Conservation (phyloP, 1,140 invertebrate genomes). For the Aphaenogaster floridana region DNA sequence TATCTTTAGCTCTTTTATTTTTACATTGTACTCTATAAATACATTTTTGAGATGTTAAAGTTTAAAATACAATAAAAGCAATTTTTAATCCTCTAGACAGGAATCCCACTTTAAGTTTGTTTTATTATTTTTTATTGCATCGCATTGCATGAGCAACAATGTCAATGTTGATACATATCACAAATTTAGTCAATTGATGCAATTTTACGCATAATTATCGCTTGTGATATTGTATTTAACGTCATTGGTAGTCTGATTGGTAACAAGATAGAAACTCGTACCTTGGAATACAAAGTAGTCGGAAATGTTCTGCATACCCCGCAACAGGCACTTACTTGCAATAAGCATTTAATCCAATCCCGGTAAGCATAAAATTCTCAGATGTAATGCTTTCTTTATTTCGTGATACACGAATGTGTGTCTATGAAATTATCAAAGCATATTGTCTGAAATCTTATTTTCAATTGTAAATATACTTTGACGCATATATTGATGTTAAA, state of each 20-base stretch:
- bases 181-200: neutral
- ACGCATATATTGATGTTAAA: neutral
- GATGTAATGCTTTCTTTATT: constrained; percentile 10
- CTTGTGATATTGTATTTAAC: constrained; percentile 60
- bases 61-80: neutral
- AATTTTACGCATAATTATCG: constrained; percentile 27
- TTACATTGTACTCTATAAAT: neutral
- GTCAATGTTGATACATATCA: neutral
- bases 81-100: constrained; percentile 12
- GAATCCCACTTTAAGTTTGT: neutral
- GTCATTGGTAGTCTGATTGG: constrained; percentile 86
- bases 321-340: constrained; percentile 66
- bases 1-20: neutral
- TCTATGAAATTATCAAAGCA: constrained; percentile 3
- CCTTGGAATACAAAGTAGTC: constrained; percentile 87
- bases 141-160: constrained; percentile 7
- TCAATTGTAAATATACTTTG: constrained; percentile 20
- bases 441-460: constrained; percentile 1
- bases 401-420: neutral
- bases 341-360: constrained; percentile 66
- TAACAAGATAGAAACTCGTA: constrained; percentile 87
- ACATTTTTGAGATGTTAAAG: neutral
- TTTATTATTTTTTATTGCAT: constrained; percentile 37
- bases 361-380: constrained; percentile 74
- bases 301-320: constrained; percentile 83